These are phyloP conservation scores for Artemia franciscana DNA, from an alignment of 1,140 invertebrate species.

Conservation along the genomic window DNA sequence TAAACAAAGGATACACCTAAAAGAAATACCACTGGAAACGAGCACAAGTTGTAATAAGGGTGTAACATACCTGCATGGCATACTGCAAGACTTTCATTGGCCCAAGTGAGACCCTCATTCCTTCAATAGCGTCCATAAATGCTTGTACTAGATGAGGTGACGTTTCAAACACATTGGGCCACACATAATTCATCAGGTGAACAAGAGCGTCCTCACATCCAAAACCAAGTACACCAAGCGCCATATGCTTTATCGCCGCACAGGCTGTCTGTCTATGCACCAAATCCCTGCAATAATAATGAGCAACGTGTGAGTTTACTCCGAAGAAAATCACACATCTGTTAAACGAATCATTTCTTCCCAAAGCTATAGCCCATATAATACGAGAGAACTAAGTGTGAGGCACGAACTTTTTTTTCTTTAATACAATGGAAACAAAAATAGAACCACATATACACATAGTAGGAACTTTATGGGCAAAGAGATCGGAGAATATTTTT, in stretches of 20 bases:
- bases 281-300: constrained; percentile 52
- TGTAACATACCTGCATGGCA: constrained; percentile 47
- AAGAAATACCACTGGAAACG: constrained; percentile 5
- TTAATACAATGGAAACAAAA: no score
- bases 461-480: no score
- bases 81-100: constrained; percentile 92
- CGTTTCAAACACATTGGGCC: constrained; percentile 99
- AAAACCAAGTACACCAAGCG: constrained; percentile 92
- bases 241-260: constrained; percentile 97
- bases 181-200: constrained; percentile 93
- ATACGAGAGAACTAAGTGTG: not conserved
- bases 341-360: no score
- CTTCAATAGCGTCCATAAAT: constrained; percentile 97
- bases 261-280: constrained; percentile 97
- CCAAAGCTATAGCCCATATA: not conserved
- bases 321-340: no score
- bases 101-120: constrained; percentile 79
- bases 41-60: no score
- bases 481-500: no score
- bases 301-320: no score
- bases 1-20: no score
- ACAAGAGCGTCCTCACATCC: constrained; percentile 95
- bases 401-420: no score
- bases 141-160: constrained; percentile 98
- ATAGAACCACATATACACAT: no score